These are phyloP conservation scores for Thomomys bottae DNA, from an alignment of 2,113 vertebrate species.

Conservation along the genomic window DNA sequence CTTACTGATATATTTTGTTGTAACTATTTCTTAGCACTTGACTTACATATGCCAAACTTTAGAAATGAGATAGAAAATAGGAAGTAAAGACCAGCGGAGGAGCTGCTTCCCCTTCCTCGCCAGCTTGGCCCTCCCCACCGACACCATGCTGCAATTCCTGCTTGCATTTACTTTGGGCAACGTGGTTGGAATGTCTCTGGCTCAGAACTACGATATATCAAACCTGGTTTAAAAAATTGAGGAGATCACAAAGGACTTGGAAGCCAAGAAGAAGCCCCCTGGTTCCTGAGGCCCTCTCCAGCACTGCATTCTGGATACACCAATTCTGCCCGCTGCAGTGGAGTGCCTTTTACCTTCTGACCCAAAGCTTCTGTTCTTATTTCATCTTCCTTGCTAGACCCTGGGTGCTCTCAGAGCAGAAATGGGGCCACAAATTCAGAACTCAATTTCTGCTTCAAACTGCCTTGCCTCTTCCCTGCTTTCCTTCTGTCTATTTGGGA, in stretches of 20 bases:
- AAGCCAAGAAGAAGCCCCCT: slow-evolving; percentile 97
- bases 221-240: slow-evolving; percentile 96
- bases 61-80: background rate
- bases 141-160: too few relatives aligned
- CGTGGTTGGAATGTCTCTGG: slow-evolving; percentile 97
- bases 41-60: background rate
- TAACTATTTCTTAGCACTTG: slow-evolving; percentile 10
- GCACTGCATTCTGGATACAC: slow-evolving; percentile 44
- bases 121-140: too few relatives aligned
- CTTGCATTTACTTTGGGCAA: slow-evolving; percentile 97
- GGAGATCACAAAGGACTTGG: slow-evolving; percentile 95
- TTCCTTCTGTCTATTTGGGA: background rate
- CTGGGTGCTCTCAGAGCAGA: slow-evolving; percentile 57
- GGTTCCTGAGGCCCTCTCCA: slow-evolving; percentile 75
- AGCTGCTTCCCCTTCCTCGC: too few relatives aligned
- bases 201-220: slow-evolving; percentile 98
- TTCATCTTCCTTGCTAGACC: slow-evolving; percentile 54
- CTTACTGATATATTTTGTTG: background rate
- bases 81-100: too few relatives aligned
- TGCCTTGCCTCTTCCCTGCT: background rate
- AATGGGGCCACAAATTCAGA: slow-evolving; percentile 9
- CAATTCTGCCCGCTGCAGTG: background rate
- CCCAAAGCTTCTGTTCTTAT: slow-evolving; percentile 62
- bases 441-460: background rate
- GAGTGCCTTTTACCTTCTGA: slow-evolving; percentile 57